These are phyloP conservation scores for Rhagoletis pomonella DNA, from an alignment of 1,140 invertebrate species.

Conservation along the genomic window DNA sequence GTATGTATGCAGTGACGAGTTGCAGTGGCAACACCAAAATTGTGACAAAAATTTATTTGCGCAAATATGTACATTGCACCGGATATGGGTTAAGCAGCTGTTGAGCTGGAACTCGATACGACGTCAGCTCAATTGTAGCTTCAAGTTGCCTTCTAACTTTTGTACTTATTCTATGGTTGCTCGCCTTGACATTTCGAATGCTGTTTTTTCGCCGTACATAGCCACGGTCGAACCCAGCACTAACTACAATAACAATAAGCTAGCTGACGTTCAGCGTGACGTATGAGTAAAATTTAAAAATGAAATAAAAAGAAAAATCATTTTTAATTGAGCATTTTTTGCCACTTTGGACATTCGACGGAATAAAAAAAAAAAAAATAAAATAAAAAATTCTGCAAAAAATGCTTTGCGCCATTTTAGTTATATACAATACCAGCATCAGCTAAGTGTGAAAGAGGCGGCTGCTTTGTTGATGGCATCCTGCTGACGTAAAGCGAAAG, in stretches of 20 bases:
- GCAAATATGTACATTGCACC: not conserved
- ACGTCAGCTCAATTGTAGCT: not conserved
- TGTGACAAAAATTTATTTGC: not conserved
- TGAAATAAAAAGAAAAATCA: not conserved
- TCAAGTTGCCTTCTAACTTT: not conserved
- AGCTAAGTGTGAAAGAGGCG: not conserved
- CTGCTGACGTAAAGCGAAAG: not conserved
- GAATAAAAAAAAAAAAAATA: not conserved
- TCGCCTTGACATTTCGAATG: conserved; percentile 43
- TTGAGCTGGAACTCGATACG: not conserved
- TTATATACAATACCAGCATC: not conserved
- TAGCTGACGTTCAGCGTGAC: not conserved
- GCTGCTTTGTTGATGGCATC: not conserved
- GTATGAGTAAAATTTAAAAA: not conserved
- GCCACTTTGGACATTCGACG: not conserved
- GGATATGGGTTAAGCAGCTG: conserved; percentile 37
- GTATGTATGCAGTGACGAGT: no score
- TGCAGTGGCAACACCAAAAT: not conserved
- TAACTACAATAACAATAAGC: not conserved
- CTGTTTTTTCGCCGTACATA: not conserved
- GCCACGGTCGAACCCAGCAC: not conserved
- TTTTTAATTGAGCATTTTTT: conserved; percentile 27
- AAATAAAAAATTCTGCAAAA: not conserved
- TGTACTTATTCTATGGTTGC: not conserved
- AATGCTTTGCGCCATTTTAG: not conserved